A percentile compares a stretch with the other conserved stretches of the same genome.
phyloP scores from a whole-genome alignment of 2,888 invertebrate genomes.

The Dynastes tityus region DNA sequence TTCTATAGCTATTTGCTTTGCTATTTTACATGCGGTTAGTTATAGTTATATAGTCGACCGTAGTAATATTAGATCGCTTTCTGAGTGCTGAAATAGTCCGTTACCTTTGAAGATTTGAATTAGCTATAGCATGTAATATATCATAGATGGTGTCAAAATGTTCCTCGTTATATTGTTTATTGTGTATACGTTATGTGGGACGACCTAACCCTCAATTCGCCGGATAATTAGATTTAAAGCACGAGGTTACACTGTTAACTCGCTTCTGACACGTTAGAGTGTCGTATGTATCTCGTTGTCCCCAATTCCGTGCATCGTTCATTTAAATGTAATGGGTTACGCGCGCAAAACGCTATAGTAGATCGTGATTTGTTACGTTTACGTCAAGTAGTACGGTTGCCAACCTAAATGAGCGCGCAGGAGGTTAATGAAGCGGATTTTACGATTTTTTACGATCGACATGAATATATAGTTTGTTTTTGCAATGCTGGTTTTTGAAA shows the following conservation, averaged over 20 bases:
- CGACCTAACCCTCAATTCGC: conserved; percentile 21
- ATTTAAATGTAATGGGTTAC: conserved; percentile 36
- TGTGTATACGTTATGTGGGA: background rate
- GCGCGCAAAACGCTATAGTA: conserved; percentile 21
- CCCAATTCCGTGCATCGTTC: conserved; percentile 6
- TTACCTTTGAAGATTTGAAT: background rate
- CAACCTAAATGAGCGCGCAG: conserved; percentile 20
- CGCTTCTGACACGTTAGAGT: background rate
- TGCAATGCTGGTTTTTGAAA: no score
- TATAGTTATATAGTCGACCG: background rate
- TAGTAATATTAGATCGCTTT: conserved; percentile 9
- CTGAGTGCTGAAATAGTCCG: background rate
- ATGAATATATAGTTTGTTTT: background rate
- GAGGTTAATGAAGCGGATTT: conserved; percentile 7
- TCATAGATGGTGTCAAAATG: no score
- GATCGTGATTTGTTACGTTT: conserved; percentile 32
- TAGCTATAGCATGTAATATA: no score
- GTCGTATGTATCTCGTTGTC: background rate
- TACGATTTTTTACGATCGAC: conserved; percentile 7
- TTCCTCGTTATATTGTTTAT: background rate
- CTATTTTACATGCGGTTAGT: background rate
- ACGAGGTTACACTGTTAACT: conserved; percentile 9
- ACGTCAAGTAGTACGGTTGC: conserved; percentile 25
- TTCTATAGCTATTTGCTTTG: background rate
- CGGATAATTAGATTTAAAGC: conserved; percentile 24